These are phyloP conservation scores for Pagetopsis macropterus DNA, from an alignment of 2,797 vertebrate species.

Conservation along the genomic window DNA sequence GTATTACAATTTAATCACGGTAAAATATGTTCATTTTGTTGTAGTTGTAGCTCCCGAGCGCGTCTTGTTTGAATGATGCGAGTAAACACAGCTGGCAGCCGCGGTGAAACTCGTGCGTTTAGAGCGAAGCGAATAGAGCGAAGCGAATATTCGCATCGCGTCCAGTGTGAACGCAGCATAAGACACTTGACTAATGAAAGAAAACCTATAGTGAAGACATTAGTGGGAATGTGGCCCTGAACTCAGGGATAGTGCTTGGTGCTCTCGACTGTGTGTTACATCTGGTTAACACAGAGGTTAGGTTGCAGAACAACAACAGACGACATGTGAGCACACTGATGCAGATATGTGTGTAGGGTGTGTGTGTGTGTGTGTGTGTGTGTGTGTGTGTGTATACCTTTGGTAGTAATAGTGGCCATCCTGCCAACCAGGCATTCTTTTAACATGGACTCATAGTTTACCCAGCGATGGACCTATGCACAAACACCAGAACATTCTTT, in stretches of 20 bases:
- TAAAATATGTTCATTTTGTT: no score
- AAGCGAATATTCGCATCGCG: no score
- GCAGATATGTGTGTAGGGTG: not conserved
- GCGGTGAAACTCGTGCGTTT: no score
- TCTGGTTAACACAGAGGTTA: not conserved
- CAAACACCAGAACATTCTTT: conserved; percentile 11
- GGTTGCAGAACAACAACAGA: not conserved
- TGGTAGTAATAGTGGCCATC: conserved; percentile 83
- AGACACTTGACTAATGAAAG: not conserved
- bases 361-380: conserved; percentile 12
- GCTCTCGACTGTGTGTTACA: not conserved
- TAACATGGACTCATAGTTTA: conserved; percentile 98
- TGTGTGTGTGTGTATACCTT: conserved; percentile 82
- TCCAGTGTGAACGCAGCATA: no score
- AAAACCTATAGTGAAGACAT: not conserved
- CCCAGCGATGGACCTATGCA: conserved; percentile 94
- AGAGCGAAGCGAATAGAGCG: no score
- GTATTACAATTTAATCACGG: no score
- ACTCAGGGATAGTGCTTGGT: not conserved
- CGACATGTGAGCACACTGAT: not conserved
- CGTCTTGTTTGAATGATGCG: no score
- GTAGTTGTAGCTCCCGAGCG: no score
- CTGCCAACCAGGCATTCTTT: conserved; percentile 95
- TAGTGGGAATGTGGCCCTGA: not conserved
- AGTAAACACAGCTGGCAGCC: no score